Conservation (phyloP, 2,888 invertebrate species). For the Dasysyrphus albostriatus region DNA sequence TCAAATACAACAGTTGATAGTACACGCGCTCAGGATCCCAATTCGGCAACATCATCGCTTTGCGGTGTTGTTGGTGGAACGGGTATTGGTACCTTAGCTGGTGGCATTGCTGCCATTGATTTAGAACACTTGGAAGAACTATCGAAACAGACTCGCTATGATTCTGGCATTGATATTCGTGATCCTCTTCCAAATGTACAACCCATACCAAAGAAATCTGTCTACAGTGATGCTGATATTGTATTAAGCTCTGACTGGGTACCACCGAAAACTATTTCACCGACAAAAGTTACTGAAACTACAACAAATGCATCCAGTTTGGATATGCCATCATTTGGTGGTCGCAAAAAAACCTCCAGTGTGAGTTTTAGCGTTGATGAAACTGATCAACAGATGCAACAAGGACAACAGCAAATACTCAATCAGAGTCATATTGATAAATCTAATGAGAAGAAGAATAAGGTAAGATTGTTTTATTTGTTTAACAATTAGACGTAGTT, state of each 20-base stretch:
- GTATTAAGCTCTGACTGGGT: constrained; percentile 94
- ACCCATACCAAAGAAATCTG: constrained; percentile 85
- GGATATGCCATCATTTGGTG: constrained; percentile 79
- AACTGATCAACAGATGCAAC: constrained; percentile 80
- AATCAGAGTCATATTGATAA: constrained; percentile 78
- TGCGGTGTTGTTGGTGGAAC: constrained; percentile 77
- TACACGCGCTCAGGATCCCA: constrained; percentile 80
- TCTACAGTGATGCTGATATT: constrained; percentile 94
- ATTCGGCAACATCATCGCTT: constrained; percentile 80
- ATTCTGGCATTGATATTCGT: constrained; percentile 95
- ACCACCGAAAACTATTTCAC: constrained; percentile 92
- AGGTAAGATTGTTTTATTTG: constrained; percentile 84
- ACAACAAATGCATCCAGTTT: constrained; percentile 81
- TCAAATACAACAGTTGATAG: constrained; percentile 82
- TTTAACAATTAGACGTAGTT: neutral
- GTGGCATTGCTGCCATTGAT: constrained; percentile 81
- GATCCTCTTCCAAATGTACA: constrained; percentile 89
- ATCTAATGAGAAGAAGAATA: constrained; percentile 88
- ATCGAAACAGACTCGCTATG: constrained; percentile 93
- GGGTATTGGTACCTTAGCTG: constrained; percentile 61
- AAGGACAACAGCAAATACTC: constrained; percentile 76
- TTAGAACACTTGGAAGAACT: constrained; percentile 86
- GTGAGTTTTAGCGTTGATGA: constrained; percentile 90
- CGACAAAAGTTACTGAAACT: constrained; percentile 87
- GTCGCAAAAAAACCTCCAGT: constrained; percentile 88